Percentiles rank a stretch among this genome's conserved stretches.
These are phyloP conservation scores for Ylistrum balloti DNA, from an alignment of 1,140 invertebrate genomes.

Conservation along the genomic window DNA sequence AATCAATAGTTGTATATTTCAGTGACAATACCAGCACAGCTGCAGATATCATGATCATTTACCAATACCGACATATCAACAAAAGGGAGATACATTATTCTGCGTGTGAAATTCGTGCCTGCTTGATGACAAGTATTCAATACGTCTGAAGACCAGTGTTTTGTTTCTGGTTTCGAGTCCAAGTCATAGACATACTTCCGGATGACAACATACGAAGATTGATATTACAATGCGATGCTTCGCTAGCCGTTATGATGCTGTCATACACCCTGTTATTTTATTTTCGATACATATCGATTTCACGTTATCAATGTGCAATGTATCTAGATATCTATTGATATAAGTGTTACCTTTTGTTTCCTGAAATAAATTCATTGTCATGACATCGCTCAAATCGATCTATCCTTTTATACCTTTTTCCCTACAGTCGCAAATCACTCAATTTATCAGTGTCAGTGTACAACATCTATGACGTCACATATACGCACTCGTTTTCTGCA, in stretches of 20 bases:
- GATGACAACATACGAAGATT: no score
- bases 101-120: neutral
- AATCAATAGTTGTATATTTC: neutral
- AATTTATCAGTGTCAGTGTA: no score
- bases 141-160: neutral
- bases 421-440: no score
- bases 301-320: neutral
- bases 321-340: neutral
- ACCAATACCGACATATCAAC: neutral
- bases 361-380: neutral
- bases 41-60: neutral
- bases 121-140: neutral
- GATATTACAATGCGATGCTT: no score
- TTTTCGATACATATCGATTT: neutral
- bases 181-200: neutral
- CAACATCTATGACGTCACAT: no score
- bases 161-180: neutral
- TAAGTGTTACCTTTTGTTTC: neutral
- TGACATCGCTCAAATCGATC: neutral
- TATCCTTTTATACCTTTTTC: no score
- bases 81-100: neutral
- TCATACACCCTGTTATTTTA: no score
- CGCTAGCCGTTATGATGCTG: no score
- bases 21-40: neutral
- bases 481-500: no score